phyloP scores from a whole-genome alignment of 2,797 vertebrate species.

The Chiloscyllium punctatum region DNA sequence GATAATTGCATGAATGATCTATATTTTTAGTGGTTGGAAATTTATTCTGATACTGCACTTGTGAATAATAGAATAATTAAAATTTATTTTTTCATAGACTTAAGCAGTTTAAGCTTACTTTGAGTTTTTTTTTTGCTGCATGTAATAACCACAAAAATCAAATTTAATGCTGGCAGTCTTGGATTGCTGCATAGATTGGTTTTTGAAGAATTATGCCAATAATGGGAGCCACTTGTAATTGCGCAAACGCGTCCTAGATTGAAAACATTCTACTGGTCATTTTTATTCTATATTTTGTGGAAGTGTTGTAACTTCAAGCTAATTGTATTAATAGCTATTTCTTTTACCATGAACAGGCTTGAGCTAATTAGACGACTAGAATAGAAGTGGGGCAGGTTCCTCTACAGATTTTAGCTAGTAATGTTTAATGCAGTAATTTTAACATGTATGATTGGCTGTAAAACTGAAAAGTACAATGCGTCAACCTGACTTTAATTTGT shows the following conservation, averaged over 20 bases:
- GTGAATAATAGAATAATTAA: neutral
- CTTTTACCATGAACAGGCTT: slow-evolving; percentile 42
- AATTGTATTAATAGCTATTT: slow-evolving; percentile 41
- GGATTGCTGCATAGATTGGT: neutral
- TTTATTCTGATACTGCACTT: neutral
- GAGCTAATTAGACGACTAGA: slow-evolving; percentile 20
- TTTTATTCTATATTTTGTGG: slow-evolving; percentile 38
- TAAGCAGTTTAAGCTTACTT: neutral
- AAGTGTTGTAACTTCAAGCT: slow-evolving; percentile 44
- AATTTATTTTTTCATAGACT: neutral
- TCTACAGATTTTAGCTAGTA: neutral
- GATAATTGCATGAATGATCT: neutral
- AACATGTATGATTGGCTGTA: neutral
- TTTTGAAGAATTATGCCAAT: slow-evolving; percentile 31
- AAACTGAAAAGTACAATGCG: neutral
- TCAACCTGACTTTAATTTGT: neutral
- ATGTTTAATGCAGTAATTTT: neutral
- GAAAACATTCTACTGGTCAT: slow-evolving; percentile 46
- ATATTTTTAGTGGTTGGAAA: neutral
- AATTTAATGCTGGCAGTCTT: neutral
- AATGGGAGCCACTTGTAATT: slow-evolving; percentile 49
- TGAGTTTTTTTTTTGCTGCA: neutral
- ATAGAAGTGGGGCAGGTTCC: neutral
- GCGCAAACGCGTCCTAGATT: slow-evolving; percentile 41
- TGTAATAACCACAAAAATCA: neutral